Base-by-base conservation (phyloP, 2,113 vertebrate genomes). In the Alligator mississippiensis region DNA sequence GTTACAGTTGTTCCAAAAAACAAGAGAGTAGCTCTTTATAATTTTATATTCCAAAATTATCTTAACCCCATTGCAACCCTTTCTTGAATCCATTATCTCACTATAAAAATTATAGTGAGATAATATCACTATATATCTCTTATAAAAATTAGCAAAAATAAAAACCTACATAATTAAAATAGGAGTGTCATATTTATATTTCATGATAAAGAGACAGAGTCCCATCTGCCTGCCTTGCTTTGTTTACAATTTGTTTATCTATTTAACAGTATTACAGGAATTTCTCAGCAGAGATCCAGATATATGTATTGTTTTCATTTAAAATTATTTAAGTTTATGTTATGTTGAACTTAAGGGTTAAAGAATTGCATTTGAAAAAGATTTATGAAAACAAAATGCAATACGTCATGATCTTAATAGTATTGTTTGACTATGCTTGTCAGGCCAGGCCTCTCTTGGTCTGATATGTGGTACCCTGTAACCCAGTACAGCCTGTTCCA, bases 351-450 rank as follows among this genome's bases (percentile, higher is more conserved):
- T 47, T 34, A 85, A 93, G 76, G 27, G 12, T n/a, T 75, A 82
- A 72, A 72, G 72, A 86, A 94, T 89, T 85, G 4, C 25, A 59
- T 64, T 80, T 93, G 63, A 12, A 85, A n/a, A 93, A 66, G 6
- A 88, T 81, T 55, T 79, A 89, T 38, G 57, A 92, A 34, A 84
- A 83, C n/a, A 66, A 82, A 90, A 95, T 92, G 68, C 27, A 93
- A 84, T 85, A 60, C 5, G 63, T 94, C 63, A 57, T 60, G 64
- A 34, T 10, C 28, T 85, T 93, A 34, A 89, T 24, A 87, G 54
- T 63, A 87, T 9, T 47, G 47, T 47, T 47, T 47, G 47, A 47
- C 47, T 9, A 47, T 47, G 8, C 47, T 47, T 47, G 47, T 47
- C 47, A 47, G 47, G 47, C 47, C 47, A 47, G 47, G 47, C 47